Evolutionary conservation across 30 jellyfish, hydroid and myxozoan species (phyloP).

Genomic region (Mastigias papua): DNA sequence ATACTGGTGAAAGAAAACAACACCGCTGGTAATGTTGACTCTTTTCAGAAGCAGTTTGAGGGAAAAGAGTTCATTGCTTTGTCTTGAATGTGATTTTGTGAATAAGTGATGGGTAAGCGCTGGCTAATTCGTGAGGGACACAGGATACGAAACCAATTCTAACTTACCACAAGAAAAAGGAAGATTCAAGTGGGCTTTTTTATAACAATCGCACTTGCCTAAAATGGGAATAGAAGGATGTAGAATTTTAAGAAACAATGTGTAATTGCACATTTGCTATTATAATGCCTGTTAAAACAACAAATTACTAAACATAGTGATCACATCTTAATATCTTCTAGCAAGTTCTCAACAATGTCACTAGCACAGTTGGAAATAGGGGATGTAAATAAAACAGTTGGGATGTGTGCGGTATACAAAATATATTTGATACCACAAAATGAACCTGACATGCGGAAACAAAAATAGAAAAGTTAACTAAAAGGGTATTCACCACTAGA

Average conservation of each 20-base stretch:
- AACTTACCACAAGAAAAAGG: conserved; percentile 14
- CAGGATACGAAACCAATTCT: neutral
- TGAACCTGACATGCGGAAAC: too few relatives aligned
- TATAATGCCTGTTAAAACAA: too few relatives aligned
- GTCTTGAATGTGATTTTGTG: too few relatives aligned
- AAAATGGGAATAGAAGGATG: neutral
- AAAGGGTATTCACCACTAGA: neutral
- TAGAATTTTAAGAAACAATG: neutral
- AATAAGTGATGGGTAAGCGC: too few relatives aligned
- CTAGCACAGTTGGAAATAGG: neutral
- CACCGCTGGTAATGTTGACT: too few relatives aligned
- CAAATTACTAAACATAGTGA: neutral
- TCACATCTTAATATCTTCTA: too few relatives aligned
- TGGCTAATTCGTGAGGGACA: too few relatives aligned
- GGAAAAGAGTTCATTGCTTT: too few relatives aligned
- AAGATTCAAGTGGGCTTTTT: neutral
- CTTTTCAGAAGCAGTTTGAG: too few relatives aligned
- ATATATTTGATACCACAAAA: neutral
- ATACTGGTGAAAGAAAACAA: too few relatives aligned
- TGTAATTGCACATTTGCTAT: neutral
- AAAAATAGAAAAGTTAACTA: too few relatives aligned
- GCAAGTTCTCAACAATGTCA: neutral
- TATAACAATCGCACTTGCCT: neutral
- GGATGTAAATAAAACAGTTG: neutral
- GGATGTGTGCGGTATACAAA: neutral